Base-by-base conservation (phyloP, 2,797 vertebrate genomes). In the Coregonus sp. region DNA sequence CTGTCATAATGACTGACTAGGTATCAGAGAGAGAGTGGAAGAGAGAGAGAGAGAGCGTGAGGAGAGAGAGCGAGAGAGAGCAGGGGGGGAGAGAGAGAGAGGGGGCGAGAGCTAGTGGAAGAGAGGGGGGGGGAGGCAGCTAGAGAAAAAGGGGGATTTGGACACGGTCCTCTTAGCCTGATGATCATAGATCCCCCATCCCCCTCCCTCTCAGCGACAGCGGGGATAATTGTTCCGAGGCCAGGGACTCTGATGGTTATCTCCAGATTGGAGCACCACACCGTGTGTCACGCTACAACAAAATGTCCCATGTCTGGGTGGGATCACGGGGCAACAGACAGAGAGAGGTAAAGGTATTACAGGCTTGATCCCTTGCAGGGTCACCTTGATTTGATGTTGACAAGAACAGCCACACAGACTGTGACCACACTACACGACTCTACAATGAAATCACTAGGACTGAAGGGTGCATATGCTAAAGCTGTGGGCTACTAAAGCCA, bases 401-500 rank as follows among this genome's bases (percentile, higher is more conserved):
- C 75, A 77, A 61, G 69, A 80, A 71, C 35, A 51, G 80, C 15
- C 25, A 29, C 69, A 47, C 51, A 75, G 75, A 77, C 54, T 69
- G 70, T 79, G 40, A 47, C 40, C 40, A 47, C 40, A 47, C 40
- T 56, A 75, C 71, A 75, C 40, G 25, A 67, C 72, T 74, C 73
- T 70, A 77, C 65, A 50, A 16, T 33, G 35, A 76, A 68, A 71
- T 73, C 75, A 77, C 81, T 81, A 77, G 37, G 16, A 35, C 67
- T 73, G 77, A 73, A 81, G 78, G 81, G 77, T 84, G 76, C 68
- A 56, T 63, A 20, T 63, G 59, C 59, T 63, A n/a, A 20, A 59
- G 4, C 1, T n/a, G 18, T 5, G n/a, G 18, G 7, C 56, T 59
- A 6, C 18, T 7, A 29, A 56, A 54, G 73, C 75, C 80, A 70